Evolutionary conservation across 2,888 invertebrate genomes (phyloP), one percentile per base, ranked within the genome.

Genomic region (Chalcis sispes): DNA sequence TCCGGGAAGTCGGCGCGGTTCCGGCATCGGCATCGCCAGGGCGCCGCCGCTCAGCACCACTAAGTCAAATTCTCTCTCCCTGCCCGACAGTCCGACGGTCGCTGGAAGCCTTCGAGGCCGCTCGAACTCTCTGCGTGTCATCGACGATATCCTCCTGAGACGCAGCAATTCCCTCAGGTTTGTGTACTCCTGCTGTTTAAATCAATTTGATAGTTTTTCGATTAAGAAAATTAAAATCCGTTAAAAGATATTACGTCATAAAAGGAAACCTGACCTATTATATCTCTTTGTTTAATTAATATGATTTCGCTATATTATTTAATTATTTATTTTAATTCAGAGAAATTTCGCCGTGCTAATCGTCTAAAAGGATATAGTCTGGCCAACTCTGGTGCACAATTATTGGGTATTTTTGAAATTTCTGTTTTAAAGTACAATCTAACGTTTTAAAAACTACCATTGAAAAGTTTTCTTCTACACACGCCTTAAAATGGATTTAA

Each of bases 1-100:
- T 79, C 83, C 85, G 81, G 92, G 92, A 77, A 93, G 93, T 86
- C 91, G 95, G 78, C 91, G 95, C 75, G 94, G 94, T 79, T 94
- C 94, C 72, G 92, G 92, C 76, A 91, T 93, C 79, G 93, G 93
- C 64, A 89, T 93, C 84, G 91, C 93, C 84, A 92, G 94, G 83
- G 93, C 95, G 72, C 95, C 95, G 79, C 95, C 95, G 65, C 91
- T 96, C 79, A 93, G 93, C 80, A 94, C 93, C 80, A 95, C 95
- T 80, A 96, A 96, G 90, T 95, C 96, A 70, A 96, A 96, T 90
- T 96, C 96, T 72, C 91, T 96, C 81, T 96, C 96, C 74, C 90
- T 96, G 82, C 96, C 96, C 65, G 96, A 96, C 89, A 96, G 95
- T 88, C 95, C 96, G 67, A 95, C 95, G 76, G 94, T 95, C 80